Evolutionary conservation across 2,888 invertebrate species (phyloP), one percentile per base, ranked within the genome.

Genomic region (Nowickia ferox): DNA sequence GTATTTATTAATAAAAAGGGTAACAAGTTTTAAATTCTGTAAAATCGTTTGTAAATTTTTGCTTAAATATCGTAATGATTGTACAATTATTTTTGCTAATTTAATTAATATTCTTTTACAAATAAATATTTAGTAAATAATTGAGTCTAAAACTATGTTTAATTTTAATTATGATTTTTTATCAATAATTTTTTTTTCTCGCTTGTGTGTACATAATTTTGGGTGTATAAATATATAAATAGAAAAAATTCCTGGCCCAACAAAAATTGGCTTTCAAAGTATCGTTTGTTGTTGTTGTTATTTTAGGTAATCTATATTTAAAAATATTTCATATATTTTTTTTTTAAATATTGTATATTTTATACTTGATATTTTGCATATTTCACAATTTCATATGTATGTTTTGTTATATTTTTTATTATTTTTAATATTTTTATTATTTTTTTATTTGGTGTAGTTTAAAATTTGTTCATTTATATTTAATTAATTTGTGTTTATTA

Each of bases 1-100:
- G 15, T 77, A 51, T 51, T 66, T 66, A 55, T 30, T 65, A 48
- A 63, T 71, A 59, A 51, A 77, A 46, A 66, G 72, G 71, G 77
- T 68, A 83, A 83, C 83, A 83, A 77, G 57, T 83, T 71, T 83
- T 51, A 77, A 77, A 77, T 83, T 77, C 77, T 57, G 30, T 77
- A 61, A 66, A 75, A 61, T 69, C 46, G 11, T 46, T 63, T 61
- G 22, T 59, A 59, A 55, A 48, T 57, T 69, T 65, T 55, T 46
- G 48, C 46, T 19, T 75, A 53, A 68, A 77, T 77, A 51, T 69
- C 19, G 13, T 19, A 30, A 44, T 83, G 77, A 78, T 77, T 77
- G 77, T 83, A 83, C 83, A 83, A 72, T 61, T 76, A 30, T 72
- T 72, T 78, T 59, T 55, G 66, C 51, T 68, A 69, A 71, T 61